Evolutionary conservation across 2,888 invertebrate species (phyloP), one percentile per base, ranked within the genome.

Genomic region (Notocelia uddmanniana): DNA sequence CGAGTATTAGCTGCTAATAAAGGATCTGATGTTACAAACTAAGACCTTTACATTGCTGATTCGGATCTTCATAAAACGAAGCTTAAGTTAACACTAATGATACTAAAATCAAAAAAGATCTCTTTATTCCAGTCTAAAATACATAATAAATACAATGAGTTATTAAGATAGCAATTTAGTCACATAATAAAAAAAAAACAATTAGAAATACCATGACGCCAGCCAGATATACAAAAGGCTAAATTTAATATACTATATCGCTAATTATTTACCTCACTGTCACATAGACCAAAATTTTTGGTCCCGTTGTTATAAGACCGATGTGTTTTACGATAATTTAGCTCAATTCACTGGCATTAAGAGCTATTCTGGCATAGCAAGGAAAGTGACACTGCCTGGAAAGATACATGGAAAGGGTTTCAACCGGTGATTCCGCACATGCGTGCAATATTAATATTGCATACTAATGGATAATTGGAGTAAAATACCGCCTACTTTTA

Each of bases 391-490:
- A 63, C 15, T 15, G n/a, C 9, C 52, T 64, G 63, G 34, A 19
- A 63, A 34, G 19, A 63, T 63, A 63, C 57, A 73, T 63, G 68
- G 63, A 58, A 63, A 73, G 9, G 41, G 57, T 63, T 68, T 68
- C 50, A 57, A 50, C 45, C 31, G 72, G 45, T 45, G 26, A 60
- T 60, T 60, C 23, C 10, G 15, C 54, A 54, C 57, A 41, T 41
- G 71, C 58, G 18, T 58, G 64, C 69, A 57, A 19, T 59, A 71
- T 67, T 55, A 55, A 67, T 64, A 58, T 37, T 21, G 64, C 57
- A 71, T 50, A 59, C 59, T 58, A 63, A 68, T 52, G 50, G 52
- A 45, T 48, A 45, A 60, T 26, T 26, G 15, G 34, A 26, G 34
- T 68, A 19, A 58, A 73, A 52, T 58, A 68, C 19, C 50, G 37